phyloP scores from a whole-genome alignment of 2,888 invertebrate genomes.

The Bombyx huttoni region DNA sequence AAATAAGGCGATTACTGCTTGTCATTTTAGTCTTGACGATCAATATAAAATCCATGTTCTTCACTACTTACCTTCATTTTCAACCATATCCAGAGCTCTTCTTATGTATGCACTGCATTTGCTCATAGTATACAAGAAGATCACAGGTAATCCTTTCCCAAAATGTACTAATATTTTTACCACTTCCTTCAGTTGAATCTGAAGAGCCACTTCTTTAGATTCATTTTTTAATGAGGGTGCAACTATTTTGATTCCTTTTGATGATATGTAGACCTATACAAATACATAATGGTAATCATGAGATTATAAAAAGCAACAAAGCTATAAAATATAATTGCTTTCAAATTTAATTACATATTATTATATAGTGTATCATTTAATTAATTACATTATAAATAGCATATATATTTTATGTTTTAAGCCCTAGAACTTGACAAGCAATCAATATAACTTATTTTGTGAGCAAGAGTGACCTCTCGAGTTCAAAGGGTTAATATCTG shows the following conservation, averaged over 20 bases:
- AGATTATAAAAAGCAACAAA: no score
- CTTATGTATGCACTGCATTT: slow-evolving; percentile 79
- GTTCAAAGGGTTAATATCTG: no score
- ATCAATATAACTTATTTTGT: no score
- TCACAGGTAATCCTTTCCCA: slow-evolving; percentile 80
- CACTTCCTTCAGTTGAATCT: slow-evolving; percentile 79
- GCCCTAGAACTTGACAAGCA: no score
- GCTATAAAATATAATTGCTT: no score
- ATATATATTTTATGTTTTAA: no score
- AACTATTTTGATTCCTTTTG: slow-evolving; percentile 73
- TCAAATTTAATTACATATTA: no score
- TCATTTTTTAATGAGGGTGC: slow-evolving; percentile 73
- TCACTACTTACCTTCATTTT: slow-evolving; percentile 44
- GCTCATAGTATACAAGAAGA: slow-evolving; percentile 84
- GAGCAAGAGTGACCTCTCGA: no score
- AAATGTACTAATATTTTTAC: slow-evolving; percentile 84
- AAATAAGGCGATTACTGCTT: no score
- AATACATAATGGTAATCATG: slow-evolving; percentile 12
- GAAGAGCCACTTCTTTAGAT: slow-evolving; percentile 71
- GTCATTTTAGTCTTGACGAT: no score
- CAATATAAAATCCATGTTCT: slow-evolving; percentile 2
- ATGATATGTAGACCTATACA: slow-evolving; percentile 67
- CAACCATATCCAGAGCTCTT: slow-evolving; percentile 78
- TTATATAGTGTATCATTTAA: no score
- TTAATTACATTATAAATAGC: no score